phyloP scores from a whole-genome alignment of 1,140 invertebrate genomes.

The Mercenaria mercenaria region DNA sequence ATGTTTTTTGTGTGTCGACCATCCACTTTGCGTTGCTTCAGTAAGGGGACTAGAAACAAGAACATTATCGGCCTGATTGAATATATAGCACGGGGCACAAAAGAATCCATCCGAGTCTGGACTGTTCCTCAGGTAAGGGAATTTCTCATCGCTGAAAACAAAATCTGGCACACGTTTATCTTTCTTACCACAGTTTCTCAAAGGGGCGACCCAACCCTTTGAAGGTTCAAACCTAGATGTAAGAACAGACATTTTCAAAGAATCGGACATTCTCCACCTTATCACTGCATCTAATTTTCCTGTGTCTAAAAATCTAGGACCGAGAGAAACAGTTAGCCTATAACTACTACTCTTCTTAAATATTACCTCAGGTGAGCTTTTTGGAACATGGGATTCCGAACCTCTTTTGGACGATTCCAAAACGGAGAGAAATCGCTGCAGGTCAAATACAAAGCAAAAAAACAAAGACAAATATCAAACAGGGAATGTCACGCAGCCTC shows the following conservation, averaged over 20 bases:
- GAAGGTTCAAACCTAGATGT: not conserved
- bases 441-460: no score
- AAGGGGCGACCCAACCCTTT: not conserved
- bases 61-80: not conserved
- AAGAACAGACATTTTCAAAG: not conserved
- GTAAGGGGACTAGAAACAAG: not conserved
- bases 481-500: no score
- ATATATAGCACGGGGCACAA: not conserved
- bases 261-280: not conserved
- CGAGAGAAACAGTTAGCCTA: no score
- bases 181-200: conserved; percentile 1
- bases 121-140: not conserved
- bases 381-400: no score
- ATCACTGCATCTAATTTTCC: not conserved
- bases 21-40: not conserved
- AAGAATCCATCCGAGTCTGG: not conserved
- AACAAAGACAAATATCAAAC: no score
- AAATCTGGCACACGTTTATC: not conserved
- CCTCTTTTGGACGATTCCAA: no score
- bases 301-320: no score
- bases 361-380: no score
- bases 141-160: not conserved
- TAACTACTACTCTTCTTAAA: no score
- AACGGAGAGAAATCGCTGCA: no score
- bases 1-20: not conserved